Percentiles rank a stretch among this genome's conserved stretches.
Conservation (phyloP, 92 coral and sea anemone genomes). For the Porites divaricata region DNA sequence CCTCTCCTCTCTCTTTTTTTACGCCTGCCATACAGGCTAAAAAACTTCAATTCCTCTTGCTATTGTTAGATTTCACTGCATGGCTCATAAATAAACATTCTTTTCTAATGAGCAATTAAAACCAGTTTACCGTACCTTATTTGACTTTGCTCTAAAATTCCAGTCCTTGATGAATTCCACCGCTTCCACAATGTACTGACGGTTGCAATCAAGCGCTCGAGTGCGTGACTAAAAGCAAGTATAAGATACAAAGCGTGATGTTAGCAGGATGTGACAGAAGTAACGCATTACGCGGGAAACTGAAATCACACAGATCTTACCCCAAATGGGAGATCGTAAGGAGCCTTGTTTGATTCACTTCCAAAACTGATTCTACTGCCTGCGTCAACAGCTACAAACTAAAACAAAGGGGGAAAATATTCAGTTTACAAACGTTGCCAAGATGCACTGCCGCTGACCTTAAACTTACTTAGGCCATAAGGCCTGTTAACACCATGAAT, state of each 20-base stretch:
- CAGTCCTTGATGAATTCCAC: constrained; percentile 96
- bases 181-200: constrained; percentile 83
- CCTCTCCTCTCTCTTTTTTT: no score
- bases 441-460: no score
- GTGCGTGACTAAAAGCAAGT: constrained; percentile 77
- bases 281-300: neutral
- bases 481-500: no score
- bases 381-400: constrained; percentile 95
- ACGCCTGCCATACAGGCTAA: no score
- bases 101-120: neutral
- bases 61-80: no score
- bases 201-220: constrained; percentile 93
- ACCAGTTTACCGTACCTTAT: constrained; percentile 56
- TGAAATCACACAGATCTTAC: constrained; percentile 46
- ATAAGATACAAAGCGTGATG: neutral
- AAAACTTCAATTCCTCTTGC: no score
- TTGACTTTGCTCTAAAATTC: constrained; percentile 90
- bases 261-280: neutral
- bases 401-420: neutral
- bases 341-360: constrained; percentile 87
- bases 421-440: no score
- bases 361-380: constrained; percentile 92
- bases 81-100: no score
- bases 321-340: constrained; percentile 90
- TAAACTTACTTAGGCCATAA: no score